Conservation (phyloP, 1,140 invertebrate genomes). For the Cyclina sinensis region DNA sequence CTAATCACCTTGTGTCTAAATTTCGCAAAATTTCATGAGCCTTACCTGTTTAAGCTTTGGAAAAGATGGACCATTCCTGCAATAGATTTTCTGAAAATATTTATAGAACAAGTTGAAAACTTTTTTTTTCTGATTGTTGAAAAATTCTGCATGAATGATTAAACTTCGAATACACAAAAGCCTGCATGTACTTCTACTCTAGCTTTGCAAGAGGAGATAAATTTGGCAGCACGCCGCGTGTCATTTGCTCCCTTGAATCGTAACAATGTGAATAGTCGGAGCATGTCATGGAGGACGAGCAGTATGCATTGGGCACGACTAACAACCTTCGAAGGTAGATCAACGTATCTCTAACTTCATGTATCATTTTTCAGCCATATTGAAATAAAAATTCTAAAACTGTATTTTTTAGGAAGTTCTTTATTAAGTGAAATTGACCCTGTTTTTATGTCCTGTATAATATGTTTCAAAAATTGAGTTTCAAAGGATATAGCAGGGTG, state of each 20-base stretch:
- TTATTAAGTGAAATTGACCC: no score
- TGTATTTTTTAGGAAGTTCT: not conserved
- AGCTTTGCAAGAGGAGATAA: constrained; percentile 82
- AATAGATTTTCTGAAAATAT: no score
- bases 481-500: constrained; percentile 16
- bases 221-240: constrained; percentile 85
- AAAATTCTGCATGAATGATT: not conserved
- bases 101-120: no score
- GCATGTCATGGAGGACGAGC: constrained; percentile 86
- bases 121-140: not conserved
- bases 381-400: no score
- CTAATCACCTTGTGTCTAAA: no score
- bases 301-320: constrained; percentile 85
- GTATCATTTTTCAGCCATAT: not conserved
- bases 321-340: constrained; percentile 83
- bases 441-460: no score
- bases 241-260: constrained; percentile 85
- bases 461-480: no score
- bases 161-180: not conserved
- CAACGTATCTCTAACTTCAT: not conserved
- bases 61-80: no score
- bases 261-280: constrained; percentile 83
- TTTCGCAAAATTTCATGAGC: no score
- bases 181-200: constrained; percentile 21
- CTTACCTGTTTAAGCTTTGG: no score